phyloP scores from a whole-genome alignment of 2,888 invertebrate genomes.

The Drosophila meridiana region DNA sequence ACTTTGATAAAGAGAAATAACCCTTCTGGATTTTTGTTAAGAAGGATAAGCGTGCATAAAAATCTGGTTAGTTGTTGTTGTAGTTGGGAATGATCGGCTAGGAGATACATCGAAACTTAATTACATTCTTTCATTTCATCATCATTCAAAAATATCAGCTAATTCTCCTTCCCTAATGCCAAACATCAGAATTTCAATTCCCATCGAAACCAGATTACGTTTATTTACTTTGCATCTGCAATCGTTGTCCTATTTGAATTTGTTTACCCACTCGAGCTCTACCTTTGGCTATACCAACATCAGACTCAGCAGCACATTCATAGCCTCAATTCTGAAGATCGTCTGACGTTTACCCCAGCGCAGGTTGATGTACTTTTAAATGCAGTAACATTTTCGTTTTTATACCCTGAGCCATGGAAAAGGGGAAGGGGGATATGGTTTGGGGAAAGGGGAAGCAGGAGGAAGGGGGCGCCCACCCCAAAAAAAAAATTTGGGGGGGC shows the following conservation, averaged over 20 bases:
- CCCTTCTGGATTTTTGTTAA: too few species aligned
- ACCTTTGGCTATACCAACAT: background rate
- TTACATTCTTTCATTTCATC: too few species aligned
- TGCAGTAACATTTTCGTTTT: slow-evolving; percentile 51
- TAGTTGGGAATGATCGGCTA: too few species aligned
- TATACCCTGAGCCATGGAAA: too few species aligned
- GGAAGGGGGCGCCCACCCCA: too few species aligned
- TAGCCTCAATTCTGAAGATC: slow-evolving; percentile 44
- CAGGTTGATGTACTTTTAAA: slow-evolving; percentile 76
- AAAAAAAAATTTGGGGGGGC: too few species aligned
- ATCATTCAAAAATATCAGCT: background rate
- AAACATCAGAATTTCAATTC: background rate
- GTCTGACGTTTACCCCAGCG: slow-evolving; percentile 10
- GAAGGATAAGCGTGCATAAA: too few species aligned
- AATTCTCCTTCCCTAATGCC: background rate
- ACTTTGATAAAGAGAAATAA: too few species aligned
- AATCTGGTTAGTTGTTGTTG: too few species aligned
- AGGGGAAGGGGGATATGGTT: too few species aligned
- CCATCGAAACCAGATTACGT: background rate
- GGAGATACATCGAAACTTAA: too few species aligned
- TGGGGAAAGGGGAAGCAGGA: too few species aligned
- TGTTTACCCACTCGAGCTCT: slow-evolving; percentile 6
- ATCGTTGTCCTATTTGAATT: slow-evolving; percentile 10
- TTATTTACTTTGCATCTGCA: background rate
- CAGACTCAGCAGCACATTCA: slow-evolving; percentile 1